Conservation (phyloP, 2,888 invertebrate genomes). For the Drosophila ustulata region DNA sequence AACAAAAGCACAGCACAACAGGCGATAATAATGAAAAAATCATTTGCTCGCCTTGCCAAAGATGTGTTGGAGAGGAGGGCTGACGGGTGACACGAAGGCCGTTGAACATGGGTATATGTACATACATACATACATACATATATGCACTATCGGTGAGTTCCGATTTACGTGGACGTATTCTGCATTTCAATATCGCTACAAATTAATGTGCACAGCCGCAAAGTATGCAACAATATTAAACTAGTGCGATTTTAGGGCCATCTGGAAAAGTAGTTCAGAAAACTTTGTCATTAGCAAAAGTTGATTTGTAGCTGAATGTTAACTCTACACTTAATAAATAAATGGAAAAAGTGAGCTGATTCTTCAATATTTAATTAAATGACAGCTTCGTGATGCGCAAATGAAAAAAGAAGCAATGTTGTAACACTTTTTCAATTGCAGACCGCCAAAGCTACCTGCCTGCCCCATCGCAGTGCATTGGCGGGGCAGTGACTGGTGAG, state of each 20-base stretch:
- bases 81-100: neutral
- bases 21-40: neutral
- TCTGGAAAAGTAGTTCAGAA: neutral
- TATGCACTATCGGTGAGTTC: neutral
- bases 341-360: no score
- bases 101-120: neutral
- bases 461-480: neutral
- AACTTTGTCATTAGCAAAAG: no score
- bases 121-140: no score
- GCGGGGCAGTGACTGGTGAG: neutral
- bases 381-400: no score
- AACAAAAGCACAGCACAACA: conserved; percentile 12
- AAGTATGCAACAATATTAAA: neutral
- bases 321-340: no score
- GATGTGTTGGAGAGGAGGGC: neutral
- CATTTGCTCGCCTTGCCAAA: neutral
- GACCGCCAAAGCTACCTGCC: neutral
- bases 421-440: neutral
- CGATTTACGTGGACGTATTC: neutral
- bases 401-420: neutral
- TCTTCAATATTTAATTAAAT: no score
- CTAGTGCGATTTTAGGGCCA: neutral
- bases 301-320: no score
- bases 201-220: neutral
- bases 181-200: neutral